These are phyloP conservation scores for Drosophila ironensis DNA, from an alignment of 1,140 invertebrate genomes.

Conservation along the genomic window DNA sequence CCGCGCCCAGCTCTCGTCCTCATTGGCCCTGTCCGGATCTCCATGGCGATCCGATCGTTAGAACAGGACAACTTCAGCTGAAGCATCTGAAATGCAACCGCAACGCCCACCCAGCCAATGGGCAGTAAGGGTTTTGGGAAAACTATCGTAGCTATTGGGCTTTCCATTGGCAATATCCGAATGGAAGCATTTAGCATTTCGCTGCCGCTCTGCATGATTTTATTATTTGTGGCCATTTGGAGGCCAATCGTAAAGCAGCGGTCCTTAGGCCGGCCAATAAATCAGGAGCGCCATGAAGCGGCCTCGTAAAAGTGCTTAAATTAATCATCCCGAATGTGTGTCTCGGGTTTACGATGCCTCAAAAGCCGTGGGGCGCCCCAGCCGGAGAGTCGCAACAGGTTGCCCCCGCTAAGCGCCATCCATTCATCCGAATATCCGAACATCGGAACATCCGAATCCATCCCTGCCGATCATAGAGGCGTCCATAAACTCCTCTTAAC, in stretches of 20 bases:
- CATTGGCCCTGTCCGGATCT: constrained; percentile 20
- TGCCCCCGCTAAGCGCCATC: constrained; percentile 53
- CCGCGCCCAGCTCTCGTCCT: not conserved
- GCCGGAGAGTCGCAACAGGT: constrained; percentile 53
- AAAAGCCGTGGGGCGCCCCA: constrained; percentile 32
- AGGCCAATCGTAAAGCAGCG: constrained; percentile 60
- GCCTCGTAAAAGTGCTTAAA: constrained; percentile 81
- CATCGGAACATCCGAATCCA: not conserved
- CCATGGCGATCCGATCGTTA: constrained; percentile 24
- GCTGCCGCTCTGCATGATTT: constrained; percentile 7
- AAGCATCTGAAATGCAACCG: not conserved
- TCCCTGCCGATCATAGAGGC: constrained; percentile 14
- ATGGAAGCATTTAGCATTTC: constrained; percentile 17
- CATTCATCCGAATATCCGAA: constrained; percentile 11
- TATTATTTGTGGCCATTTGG: constrained; percentile 34
- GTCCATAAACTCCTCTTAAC: constrained; percentile 56
- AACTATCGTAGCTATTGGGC: not conserved
- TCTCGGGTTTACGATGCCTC: constrained; percentile 69
- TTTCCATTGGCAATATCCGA: constrained; percentile 1
- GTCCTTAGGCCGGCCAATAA: constrained; percentile 62
- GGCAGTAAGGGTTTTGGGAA: not conserved
- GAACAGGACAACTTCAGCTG: not conserved
- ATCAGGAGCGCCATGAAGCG: constrained; percentile 77
- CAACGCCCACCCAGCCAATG: not conserved
- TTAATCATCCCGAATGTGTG: constrained; percentile 80